Percentiles rank a stretch among this genome's conserved stretches.
Evolutionary conservation across 2,797 vertebrate genomes (phyloP).

Genomic region (Centropyge bicolor): DNA sequence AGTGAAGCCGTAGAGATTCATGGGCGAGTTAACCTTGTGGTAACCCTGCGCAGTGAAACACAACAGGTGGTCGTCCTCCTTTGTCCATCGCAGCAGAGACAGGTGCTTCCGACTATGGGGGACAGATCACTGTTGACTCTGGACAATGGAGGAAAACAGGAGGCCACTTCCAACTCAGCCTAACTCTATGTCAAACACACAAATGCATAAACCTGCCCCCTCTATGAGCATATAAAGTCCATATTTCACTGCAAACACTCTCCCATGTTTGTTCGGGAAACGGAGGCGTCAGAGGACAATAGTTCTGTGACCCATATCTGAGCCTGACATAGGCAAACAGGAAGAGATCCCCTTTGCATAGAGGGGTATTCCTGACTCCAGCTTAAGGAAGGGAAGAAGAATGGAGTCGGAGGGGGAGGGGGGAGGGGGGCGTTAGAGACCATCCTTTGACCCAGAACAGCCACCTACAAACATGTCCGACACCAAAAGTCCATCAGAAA

Average conservation of each 20-base stretch:
- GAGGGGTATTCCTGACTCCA: conserved; percentile 62
- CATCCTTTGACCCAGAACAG: conserved; percentile 38
- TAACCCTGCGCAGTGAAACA: conserved; percentile 62
- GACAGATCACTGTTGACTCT: conserved; percentile 61
- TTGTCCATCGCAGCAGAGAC: conserved; percentile 62
- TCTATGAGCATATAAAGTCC: conserved; percentile 42
- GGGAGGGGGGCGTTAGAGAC: background rate
- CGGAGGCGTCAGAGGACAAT: conserved; percentile 61
- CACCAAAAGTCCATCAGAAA: conserved; percentile 8
- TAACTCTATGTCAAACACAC: conserved; percentile 48
- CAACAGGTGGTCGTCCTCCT: conserved; percentile 77
- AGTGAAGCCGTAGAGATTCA: conserved; percentile 34
- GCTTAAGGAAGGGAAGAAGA: conserved; percentile 53
- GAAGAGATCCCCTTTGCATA: conserved; percentile 67
- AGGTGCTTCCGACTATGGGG: conserved; percentile 78
- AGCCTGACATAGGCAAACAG: conserved; percentile 72
- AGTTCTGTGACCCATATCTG: conserved; percentile 65
- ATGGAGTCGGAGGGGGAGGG: conserved; percentile 7
- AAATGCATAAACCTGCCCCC: conserved; percentile 40
- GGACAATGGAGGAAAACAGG: conserved; percentile 70
- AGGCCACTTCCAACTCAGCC: conserved; percentile 46
- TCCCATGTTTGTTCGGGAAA: conserved; percentile 41
- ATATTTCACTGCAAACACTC: conserved; percentile 47
- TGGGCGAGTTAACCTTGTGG: conserved; percentile 57
- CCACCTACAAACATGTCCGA: conserved; percentile 37